Evolutionary conservation across 2,888 invertebrate genomes (phyloP).

Genomic region (Danaus chrysippus): DNA sequence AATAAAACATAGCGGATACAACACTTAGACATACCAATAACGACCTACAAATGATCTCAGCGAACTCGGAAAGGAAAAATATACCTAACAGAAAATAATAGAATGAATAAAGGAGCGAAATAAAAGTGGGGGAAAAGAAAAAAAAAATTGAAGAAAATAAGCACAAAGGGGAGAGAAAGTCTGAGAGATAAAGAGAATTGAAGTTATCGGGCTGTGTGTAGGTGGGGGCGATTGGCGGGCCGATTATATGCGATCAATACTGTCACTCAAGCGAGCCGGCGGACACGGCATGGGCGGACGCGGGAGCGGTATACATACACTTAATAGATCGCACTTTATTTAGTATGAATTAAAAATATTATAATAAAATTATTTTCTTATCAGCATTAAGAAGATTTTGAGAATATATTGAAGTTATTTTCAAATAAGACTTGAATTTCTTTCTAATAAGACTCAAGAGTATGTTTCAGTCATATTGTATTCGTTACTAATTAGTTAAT

Average conservation of each 20-base stretch:
- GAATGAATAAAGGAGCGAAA: conserved; percentile 70
- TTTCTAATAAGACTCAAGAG: not conserved
- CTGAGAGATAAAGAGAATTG: conserved; percentile 78
- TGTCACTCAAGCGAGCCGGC: conserved; percentile 59
- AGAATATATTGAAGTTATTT: too few species aligned
- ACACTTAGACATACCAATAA: conserved; percentile 73
- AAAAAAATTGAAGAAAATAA: conserved; percentile 74
- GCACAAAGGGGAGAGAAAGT: conserved; percentile 75
- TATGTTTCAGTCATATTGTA: not conserved
- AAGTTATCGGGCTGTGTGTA: conserved; percentile 74
- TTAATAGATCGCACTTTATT: too few species aligned
- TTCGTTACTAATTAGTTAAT: not conserved
- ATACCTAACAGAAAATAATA: conserved; percentile 77
- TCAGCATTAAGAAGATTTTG: too few species aligned
- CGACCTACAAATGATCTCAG: conserved; percentile 70
- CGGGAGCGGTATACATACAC: conserved; percentile 2
- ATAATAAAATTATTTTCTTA: too few species aligned
- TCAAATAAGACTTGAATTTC: not conserved
- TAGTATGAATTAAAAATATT: too few species aligned
- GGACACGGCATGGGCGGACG: conserved; percentile 29
- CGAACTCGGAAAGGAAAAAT: conserved; percentile 64
- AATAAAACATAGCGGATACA: conserved; percentile 60
- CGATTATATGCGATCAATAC: conserved; percentile 75
- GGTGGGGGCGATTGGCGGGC: conserved; percentile 64
- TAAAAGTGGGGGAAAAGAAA: conserved; percentile 67